Base-by-base conservation (phyloP, 2,113 vertebrate genomes). In the Indicator indicator region DNA sequence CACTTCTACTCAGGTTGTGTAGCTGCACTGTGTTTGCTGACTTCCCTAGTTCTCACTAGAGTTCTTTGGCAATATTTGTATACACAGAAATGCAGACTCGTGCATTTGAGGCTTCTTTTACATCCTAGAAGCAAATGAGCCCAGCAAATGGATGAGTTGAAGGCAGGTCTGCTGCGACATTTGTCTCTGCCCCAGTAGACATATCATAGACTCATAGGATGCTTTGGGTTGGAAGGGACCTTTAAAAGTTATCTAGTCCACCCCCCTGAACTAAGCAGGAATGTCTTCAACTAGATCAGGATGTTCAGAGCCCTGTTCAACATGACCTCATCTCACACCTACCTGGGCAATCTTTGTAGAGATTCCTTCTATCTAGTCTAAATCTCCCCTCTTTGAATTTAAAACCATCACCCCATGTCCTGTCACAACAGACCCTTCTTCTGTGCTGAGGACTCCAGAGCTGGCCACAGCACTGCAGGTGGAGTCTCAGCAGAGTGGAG, bases 131-230 rank as follows among this genome's bases (percentile, higher is more conserved):
- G 36, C 36, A 28, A 82, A 78, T 0, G 2, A 63, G 24, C 62
- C 59, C 62, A 54, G 30, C 48, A 42, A 74, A 42, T 60, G 58
- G 50, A 48, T 58, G 30, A 40, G 44, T 23, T 44, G 42, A 55
- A 36, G 52, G 59, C 8, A 48, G 44, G 44, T 71, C 26, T 0
- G 1, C 32, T 59, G 12, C 3, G 2, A 5, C 0, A 2, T 68
- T 38, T 60, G 18, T 36, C 33, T 36, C n/a, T 62, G 59, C 62
- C 19, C 18, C n/a, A n/a, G 19, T n/a, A 58, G 6, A 63, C 59
- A 20, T 32, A 11, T 59, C 32, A 58, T 19, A n/a, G 56, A n/a
- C 16, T 63, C 36, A 38, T 11, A 26, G 60, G 7, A 9, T 38
- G 24, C 33, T 63, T 63, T 63, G 60, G 60, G 33, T 38, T 16